A percentile compares a stretch with the other conserved stretches of the same genome.
Evolutionary conservation across 2,113 vertebrate species (phyloP).

Genomic region (Kryptolebias marmoratus): DNA sequence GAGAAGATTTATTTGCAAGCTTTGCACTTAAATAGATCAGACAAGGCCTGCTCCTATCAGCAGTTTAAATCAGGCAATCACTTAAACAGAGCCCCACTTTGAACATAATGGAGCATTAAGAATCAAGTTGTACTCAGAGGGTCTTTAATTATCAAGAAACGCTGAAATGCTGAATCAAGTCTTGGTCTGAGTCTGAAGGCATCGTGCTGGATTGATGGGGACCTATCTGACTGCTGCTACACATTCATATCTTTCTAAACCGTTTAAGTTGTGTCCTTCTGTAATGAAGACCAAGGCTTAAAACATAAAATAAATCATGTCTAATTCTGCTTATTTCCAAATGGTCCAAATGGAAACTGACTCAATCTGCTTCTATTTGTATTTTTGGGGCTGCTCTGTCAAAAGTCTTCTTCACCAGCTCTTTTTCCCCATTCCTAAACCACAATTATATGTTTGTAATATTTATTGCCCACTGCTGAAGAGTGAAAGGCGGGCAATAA

Average conservation of each 20-base stretch:
- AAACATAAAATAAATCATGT: too few species aligned
- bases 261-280: too few species aligned
- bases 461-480: too few species aligned
- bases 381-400: too few species aligned
- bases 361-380: too few species aligned
- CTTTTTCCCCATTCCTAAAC: too few species aligned
- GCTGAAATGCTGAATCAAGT: conserved; percentile 81
- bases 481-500: too few species aligned
- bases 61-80: conserved; percentile 83
- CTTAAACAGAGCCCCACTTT: conserved; percentile 75
- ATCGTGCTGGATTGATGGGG: conserved; percentile 33
- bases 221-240: conserved; percentile 34
- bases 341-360: too few species aligned
- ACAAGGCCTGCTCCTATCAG: conserved; percentile 80
- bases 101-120: conserved; percentile 81
- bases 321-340: too few species aligned
- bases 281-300: too few species aligned
- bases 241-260: neutral
- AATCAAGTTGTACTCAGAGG: conserved; percentile 69
- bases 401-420: too few species aligned
- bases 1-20: conserved; percentile 77
- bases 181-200: conserved; percentile 37
- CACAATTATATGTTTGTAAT: too few species aligned
- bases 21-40: conserved; percentile 82
- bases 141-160: conserved; percentile 81